phyloP scores from a whole-genome alignment of 2,888 invertebrate species.

The Gasteruption jaculator region DNA sequence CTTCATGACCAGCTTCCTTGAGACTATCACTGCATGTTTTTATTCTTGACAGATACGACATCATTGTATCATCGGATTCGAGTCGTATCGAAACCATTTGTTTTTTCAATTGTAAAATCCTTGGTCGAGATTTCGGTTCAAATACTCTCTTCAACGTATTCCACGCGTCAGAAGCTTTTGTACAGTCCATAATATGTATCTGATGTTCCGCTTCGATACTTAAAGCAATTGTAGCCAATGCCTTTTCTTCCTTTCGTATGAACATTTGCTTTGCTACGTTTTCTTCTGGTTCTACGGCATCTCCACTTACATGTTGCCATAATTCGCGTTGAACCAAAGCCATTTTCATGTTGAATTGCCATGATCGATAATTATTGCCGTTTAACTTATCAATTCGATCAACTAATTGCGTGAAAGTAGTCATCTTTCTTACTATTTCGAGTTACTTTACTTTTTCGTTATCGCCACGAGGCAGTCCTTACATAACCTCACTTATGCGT shows the following conservation, averaged over 20 bases:
- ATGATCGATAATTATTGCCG: conserved; percentile 13
- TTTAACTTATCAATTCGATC: conserved; percentile 17
- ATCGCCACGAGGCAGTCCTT: no score
- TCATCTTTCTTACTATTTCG: no score
- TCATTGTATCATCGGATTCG: conserved; percentile 14
- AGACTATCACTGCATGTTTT: conserved; percentile 15
- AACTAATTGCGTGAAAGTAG: background rate
- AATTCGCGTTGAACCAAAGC: conserved; percentile 10
- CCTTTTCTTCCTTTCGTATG: conserved; percentile 12
- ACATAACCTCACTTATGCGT: no score
- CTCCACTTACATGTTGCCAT: conserved; percentile 9
- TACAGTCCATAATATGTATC: conserved; percentile 9
- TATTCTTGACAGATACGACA: conserved; percentile 12
- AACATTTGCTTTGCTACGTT: background rate
- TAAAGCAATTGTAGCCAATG: conserved; percentile 10
- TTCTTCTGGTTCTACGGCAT: background rate
- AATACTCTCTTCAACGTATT: conserved; percentile 9
- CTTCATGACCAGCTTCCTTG: conserved; percentile 13
- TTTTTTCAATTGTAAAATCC: conserved; percentile 14
- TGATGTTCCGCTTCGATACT: conserved; percentile 11
- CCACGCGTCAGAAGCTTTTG: conserved; percentile 1
- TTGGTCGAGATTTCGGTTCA: conserved; percentile 13
- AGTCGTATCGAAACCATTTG: conserved; percentile 13
- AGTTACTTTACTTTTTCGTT: no score
- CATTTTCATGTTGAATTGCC: conserved; percentile 18